These are phyloP conservation scores for Salminus brasiliensis DNA, from an alignment of 2,113 vertebrate genomes.

Conservation along the genomic window DNA sequence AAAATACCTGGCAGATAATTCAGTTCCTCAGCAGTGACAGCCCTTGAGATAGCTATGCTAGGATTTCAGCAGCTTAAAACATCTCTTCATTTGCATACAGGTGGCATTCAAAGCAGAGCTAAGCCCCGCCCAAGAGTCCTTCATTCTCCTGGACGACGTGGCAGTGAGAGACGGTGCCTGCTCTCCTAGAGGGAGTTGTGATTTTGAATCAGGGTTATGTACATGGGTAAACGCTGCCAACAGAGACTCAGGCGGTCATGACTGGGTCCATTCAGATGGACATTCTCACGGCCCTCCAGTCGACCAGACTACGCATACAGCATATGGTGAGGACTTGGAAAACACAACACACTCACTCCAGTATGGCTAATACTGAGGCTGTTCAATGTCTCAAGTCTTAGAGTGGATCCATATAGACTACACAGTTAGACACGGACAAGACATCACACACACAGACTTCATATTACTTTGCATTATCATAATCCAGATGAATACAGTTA, in stretches of 20 bases:
- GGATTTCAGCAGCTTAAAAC: too few species aligned
- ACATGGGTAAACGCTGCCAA: slow-evolving; percentile 67
- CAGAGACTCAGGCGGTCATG: slow-evolving; percentile 49
- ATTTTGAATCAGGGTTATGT: slow-evolving; percentile 75
- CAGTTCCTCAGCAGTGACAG: too few species aligned
- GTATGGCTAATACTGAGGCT: not conserved
- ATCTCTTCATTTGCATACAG: slow-evolving; percentile 47
- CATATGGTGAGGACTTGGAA: slow-evolving; percentile 59
- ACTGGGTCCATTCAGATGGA: slow-evolving; percentile 69
- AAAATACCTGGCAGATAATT: too few species aligned
- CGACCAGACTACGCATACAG: slow-evolving; percentile 70
- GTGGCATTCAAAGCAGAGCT: slow-evolving; percentile 65
- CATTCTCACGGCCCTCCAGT: slow-evolving; percentile 57
- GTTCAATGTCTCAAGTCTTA: not conserved
- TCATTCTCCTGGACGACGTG: slow-evolving; percentile 71
- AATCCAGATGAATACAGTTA: too few species aligned
- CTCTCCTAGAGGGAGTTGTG: slow-evolving; percentile 67
- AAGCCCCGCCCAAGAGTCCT: slow-evolving; percentile 33
- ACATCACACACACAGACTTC: too few species aligned
- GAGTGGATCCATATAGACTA: too few species aligned
- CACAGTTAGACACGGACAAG: too few species aligned
- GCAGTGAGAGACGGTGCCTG: slow-evolving; percentile 66
- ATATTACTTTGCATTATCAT: too few species aligned
- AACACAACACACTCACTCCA: not conserved
- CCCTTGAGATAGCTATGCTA: too few species aligned